Conservation (phyloP, 2,797 vertebrate genomes). For the Chrosomus eos region DNA sequence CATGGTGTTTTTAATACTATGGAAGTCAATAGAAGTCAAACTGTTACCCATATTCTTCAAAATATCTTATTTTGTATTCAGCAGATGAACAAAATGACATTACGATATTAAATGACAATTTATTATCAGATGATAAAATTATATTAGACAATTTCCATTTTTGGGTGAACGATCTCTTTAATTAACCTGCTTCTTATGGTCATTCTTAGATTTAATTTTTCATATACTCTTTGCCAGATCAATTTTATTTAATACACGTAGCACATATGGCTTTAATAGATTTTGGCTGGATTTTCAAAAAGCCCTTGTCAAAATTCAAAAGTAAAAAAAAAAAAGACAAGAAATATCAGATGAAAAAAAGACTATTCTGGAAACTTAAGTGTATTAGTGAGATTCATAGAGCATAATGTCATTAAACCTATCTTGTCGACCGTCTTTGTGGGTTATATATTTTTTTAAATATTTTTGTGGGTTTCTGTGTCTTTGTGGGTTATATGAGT, state of each 20-base stretch:
- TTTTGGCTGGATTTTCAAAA: conserved; percentile 13
- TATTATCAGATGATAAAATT: no score
- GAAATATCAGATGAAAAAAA: not conserved
- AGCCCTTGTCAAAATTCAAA: not conserved
- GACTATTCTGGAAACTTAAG: not conserved
- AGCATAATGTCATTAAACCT: conserved; percentile 8
- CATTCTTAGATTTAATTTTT: not conserved
- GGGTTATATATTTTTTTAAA: no score
- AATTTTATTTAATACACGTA: conserved; percentile 9
- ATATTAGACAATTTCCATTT: no score
- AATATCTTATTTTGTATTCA: no score
- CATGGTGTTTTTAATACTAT: not conserved
- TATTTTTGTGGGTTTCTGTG: no score
- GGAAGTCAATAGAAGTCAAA: no score
- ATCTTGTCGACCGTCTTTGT: not conserved
- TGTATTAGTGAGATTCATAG: not conserved
- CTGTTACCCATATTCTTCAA: no score
- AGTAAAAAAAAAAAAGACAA: not conserved
- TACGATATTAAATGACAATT: no score
- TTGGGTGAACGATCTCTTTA: no score
- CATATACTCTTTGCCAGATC: not conserved
- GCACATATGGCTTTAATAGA: conserved; percentile 28
- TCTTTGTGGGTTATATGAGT: conserved; percentile 6
- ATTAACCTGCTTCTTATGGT: not conserved
- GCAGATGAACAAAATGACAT: no score